These are phyloP conservation scores for Mormoops blainvillei DNA, from an alignment of 2,113 vertebrate genomes.

Conservation along the genomic window DNA sequence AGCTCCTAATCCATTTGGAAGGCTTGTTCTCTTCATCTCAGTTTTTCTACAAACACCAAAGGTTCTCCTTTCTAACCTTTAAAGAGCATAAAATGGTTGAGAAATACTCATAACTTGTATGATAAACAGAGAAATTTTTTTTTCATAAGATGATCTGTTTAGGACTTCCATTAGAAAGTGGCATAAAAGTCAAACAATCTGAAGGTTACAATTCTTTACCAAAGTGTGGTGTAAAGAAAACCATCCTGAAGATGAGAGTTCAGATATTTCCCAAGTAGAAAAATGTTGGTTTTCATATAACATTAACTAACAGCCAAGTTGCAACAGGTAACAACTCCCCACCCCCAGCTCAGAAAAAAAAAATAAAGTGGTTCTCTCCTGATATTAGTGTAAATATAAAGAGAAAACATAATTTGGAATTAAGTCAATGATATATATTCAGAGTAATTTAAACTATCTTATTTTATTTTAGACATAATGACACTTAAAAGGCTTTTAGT, in stretches of 20 bases:
- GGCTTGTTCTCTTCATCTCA: neutral
- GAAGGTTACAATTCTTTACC: neutral
- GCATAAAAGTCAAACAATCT: neutral
- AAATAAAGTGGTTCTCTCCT: neutral
- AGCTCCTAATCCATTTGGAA: neutral
- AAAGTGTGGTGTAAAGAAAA: neutral
- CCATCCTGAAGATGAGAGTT: neutral
- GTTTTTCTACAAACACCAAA: neutral
- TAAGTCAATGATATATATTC: neutral
- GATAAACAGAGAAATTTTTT: neutral
- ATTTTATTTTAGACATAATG: slow-evolving; percentile 1
- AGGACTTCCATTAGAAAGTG: neutral
- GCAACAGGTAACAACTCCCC: neutral
- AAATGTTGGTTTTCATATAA: neutral
- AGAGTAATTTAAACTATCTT: neutral
- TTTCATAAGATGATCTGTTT: neutral
- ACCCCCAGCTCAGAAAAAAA: neutral
- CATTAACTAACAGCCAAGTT: neutral
- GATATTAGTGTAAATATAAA: neutral
- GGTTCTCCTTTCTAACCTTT: neutral
- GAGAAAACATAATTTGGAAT: slow-evolving; percentile 2
- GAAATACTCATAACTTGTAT: neutral
- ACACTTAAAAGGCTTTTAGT: neutral
- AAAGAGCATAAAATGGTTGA: neutral
- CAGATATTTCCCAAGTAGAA: neutral